Percentiles rank a stretch among this genome's conserved stretches.
Evolutionary conservation across 2,113 vertebrate genomes (phyloP).

Genomic region (Paramormyrops kingsleyae): DNA sequence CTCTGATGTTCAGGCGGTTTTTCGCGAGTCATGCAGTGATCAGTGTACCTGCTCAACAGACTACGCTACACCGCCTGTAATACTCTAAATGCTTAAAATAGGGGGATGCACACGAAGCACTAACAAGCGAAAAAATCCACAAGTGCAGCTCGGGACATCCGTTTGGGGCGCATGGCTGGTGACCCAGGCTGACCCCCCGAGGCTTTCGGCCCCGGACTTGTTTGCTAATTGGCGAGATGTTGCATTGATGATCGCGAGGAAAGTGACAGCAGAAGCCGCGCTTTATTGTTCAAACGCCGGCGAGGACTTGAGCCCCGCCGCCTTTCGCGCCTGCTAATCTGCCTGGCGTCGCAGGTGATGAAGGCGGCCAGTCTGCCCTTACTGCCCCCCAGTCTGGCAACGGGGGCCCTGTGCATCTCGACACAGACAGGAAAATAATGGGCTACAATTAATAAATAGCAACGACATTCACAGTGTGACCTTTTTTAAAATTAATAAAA

Average conservation of each 20-base stretch:
- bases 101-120: not conserved
- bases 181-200: conserved; percentile 49
- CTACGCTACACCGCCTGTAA: not conserved
- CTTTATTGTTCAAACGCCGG: conserved; percentile 24
- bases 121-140: not conserved
- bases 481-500: not conserved
- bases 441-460: not conserved
- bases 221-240: conserved; percentile 48
- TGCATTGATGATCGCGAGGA: conserved; percentile 27
- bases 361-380: conserved; percentile 11
- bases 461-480: not conserved
- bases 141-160: not conserved
- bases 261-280: conserved; percentile 32
- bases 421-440: not conserved
- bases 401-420: not conserved
- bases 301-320: conserved; percentile 27
- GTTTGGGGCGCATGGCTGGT: conserved; percentile 42
- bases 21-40: not conserved
- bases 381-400: not conserved
- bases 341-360: conserved; percentile 31
- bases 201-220: conserved; percentile 40
- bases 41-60: not conserved
- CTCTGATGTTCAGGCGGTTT: not conserved
- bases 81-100: not conserved
- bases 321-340: conserved; percentile 23